Base-by-base conservation (phyloP, 2,888 invertebrate genomes). In the Nowickia ferox region DNA sequence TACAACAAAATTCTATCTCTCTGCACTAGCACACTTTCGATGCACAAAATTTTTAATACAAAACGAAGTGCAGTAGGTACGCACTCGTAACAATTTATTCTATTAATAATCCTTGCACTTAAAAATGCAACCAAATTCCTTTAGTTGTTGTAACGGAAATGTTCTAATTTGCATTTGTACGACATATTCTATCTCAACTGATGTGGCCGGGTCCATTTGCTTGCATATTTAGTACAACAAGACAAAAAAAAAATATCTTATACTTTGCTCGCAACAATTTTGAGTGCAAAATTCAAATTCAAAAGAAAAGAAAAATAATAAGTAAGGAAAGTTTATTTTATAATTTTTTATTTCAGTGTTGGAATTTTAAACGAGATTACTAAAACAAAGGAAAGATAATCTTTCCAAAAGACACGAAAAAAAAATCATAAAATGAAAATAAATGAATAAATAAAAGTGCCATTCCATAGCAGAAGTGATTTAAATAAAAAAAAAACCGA, bases 391-490 rank as follows among this genome's bases (percentile, higher is more conserved):
- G 38, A 75, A 22, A 65, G 55, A 69, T 79, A 76, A 81, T 81
- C 38, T 59, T 69, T 79, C 63, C 65, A 69, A 57, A 78, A 68
- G 55, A 79, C 40, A 68, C 42, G 40, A 46, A 55, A 66, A 83
- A 61, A 68, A 51, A 74, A 48, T 48, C 13, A 61, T 17, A 5
- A 42, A 63, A 53, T 19, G 13, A 66, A 74, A 74, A 42, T 57
- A 30, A 30, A 57, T 57, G 2, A 57, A 44, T 30, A 51, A 44
- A 74, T 13, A 40, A 80, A 87, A 87, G 87, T 87, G 87, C 81
- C 87, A 87, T 87, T 87, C 78, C 74, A 81, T 69, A 75, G 51
- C 79, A 81, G 44, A 69, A 82, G 74, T 57, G 74, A 51, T 78
- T 51, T 17, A 77, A 65, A 76, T 71, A 2, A 66, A 76, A 76